These are phyloP conservation scores for Bedellia somnulentella DNA, from an alignment of 2,888 invertebrate genomes.

Conservation along the genomic window DNA sequence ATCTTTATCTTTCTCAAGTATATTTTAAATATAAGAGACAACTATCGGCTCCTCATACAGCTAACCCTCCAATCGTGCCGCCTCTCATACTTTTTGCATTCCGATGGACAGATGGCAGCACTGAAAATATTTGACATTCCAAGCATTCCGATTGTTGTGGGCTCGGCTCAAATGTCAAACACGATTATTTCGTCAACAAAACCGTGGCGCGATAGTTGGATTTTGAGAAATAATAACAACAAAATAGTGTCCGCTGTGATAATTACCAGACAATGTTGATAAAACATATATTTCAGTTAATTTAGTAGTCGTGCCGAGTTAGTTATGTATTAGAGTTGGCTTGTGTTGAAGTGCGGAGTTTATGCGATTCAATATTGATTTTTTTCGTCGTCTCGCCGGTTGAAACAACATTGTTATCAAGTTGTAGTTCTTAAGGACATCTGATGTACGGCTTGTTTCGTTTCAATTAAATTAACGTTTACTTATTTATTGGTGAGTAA, in stretches of 20 bases:
- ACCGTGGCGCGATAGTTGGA: slow-evolving; percentile 57
- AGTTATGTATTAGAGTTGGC: slow-evolving; percentile 10
- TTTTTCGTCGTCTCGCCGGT: slow-evolving; percentile 51
- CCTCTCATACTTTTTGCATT: slow-evolving; percentile 36
- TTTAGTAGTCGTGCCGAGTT: background rate
- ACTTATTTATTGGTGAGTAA: too few relatives aligned
- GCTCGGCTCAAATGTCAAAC: slow-evolving; percentile 75
- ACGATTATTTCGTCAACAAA: slow-evolving; percentile 63
- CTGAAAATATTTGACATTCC: slow-evolving; percentile 71
- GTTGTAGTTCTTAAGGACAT: too few relatives aligned
- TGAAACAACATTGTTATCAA: slow-evolving; percentile 38
- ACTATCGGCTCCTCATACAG: too few relatives aligned
- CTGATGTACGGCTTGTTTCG: too few relatives aligned
- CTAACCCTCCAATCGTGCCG: slow-evolving; percentile 17
- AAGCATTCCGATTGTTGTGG: slow-evolving; percentile 65
- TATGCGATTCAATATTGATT: slow-evolving; percentile 46
- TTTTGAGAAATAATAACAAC: slow-evolving; percentile 50
- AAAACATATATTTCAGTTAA: too few relatives aligned
- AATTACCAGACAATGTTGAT: slow-evolving; percentile 37
- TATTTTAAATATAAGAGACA: too few relatives aligned
- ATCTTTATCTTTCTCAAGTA: too few relatives aligned
- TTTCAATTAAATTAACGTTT: too few relatives aligned
- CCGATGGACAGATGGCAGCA: slow-evolving; percentile 63
- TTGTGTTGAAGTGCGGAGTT: slow-evolving; percentile 22
- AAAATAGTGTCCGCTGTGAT: slow-evolving; percentile 38